Conservation (phyloP, 2,888 invertebrate genomes). For the Chrysodeixis includens region DNA sequence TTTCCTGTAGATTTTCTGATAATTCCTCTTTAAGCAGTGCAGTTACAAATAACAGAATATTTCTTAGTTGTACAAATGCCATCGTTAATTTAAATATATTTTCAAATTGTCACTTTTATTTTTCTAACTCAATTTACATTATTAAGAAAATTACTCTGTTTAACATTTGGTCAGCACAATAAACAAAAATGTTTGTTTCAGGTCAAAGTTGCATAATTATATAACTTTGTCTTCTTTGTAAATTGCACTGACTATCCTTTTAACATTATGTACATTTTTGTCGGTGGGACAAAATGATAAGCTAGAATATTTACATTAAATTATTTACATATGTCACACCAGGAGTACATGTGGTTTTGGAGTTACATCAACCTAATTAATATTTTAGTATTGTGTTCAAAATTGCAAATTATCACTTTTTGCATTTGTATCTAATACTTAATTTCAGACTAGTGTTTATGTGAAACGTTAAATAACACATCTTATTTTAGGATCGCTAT, state of each 20-base stretch:
- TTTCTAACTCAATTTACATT: conserved; percentile 51
- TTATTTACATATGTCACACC: conserved; percentile 58
- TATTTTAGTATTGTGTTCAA: conserved; percentile 12
- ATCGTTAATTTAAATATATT: conserved; percentile 42
- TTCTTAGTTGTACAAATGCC: conserved; percentile 36
- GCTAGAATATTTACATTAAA: conserved; percentile 74
- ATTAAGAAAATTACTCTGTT: conserved; percentile 50
- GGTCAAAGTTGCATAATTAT: conserved; percentile 35
- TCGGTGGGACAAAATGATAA: conserved; percentile 84
- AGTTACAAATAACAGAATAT: conserved; percentile 40
- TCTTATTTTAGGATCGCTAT: conserved; percentile 20
- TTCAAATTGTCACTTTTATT: conserved; percentile 33
- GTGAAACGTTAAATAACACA: conserved; percentile 19
- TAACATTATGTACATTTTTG: conserved; percentile 68
- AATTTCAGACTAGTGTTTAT: conserved; percentile 30
- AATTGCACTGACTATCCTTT: conserved; percentile 58
- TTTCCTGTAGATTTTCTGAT: conserved; percentile 50
- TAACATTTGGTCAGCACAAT: conserved; percentile 49
- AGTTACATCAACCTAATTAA: conserved; percentile 21
- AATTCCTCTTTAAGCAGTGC: conserved; percentile 56
- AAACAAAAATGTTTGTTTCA: conserved; percentile 47
- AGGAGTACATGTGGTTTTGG: conserved; percentile 50
- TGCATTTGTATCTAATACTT: conserved; percentile 69
- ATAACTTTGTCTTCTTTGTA: conserved; percentile 49
- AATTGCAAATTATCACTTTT: conserved; percentile 47